phyloP scores from a whole-genome alignment of 2,888 invertebrate species.

The Agonopterix heracliana region DNA sequence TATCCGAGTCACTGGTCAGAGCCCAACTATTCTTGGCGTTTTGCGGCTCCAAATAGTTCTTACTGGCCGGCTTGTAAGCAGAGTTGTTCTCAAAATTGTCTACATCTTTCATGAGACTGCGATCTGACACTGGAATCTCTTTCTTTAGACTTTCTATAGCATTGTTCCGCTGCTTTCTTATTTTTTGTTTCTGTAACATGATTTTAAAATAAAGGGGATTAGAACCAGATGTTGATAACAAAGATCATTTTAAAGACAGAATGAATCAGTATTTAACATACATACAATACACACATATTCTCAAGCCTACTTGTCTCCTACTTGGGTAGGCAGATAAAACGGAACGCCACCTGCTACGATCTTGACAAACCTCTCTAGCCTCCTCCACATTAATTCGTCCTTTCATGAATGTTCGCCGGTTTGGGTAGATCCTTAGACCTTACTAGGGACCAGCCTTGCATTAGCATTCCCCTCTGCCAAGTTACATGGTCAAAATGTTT shows the following conservation, averaged over 20 bases:
- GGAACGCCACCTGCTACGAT: too few relatives aligned
- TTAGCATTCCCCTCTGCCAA: too few relatives aligned
- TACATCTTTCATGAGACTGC: slow-evolving; percentile 59
- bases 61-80: slow-evolving; percentile 55
- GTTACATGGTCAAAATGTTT: too few relatives aligned
- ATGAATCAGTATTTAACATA: too few relatives aligned
- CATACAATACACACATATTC: too few relatives aligned
- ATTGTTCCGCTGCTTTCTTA: slow-evolving; percentile 65
- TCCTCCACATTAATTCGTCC: too few relatives aligned
- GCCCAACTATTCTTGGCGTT: slow-evolving; percentile 45
- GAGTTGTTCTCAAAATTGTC: slow-evolving; percentile 56
- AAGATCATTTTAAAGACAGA: background rate
- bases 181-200: slow-evolving; percentile 59
- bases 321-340: too few relatives aligned
- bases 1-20: slow-evolving; percentile 81
- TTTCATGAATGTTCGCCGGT: too few relatives aligned
- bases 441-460: too few relatives aligned
- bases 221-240: background rate
- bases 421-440: too few relatives aligned
- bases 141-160: slow-evolving; percentile 65
- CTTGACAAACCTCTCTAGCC: too few relatives aligned
- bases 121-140: slow-evolving; percentile 63
- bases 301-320: too few relatives aligned
- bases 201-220: slow-evolving; percentile 2
- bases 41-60: slow-evolving; percentile 49